phyloP scores from a whole-genome alignment of 2,113 vertebrate species.

The Clarias magur region DNA sequence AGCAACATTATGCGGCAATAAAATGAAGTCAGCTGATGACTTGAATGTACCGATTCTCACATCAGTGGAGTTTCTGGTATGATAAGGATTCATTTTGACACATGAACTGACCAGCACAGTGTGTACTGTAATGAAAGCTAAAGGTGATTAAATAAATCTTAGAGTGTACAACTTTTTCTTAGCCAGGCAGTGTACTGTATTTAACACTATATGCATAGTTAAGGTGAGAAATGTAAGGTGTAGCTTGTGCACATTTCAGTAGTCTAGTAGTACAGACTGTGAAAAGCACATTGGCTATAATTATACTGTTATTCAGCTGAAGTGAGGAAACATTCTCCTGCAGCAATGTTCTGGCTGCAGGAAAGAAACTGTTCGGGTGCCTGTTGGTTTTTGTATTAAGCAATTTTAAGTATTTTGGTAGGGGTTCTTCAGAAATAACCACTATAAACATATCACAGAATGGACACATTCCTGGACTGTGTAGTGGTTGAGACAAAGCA shows the following conservation, averaged over 20 bases:
- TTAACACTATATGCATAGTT: neutral
- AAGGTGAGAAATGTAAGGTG: neutral
- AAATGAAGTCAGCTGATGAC: too few relatives aligned
- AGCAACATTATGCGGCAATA: too few relatives aligned
- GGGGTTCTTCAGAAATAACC: neutral
- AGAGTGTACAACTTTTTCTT: too few relatives aligned
- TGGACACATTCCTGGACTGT: neutral
- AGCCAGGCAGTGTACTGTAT: neutral
- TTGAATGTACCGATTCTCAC: too few relatives aligned
- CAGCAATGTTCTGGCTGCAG: conserved; percentile 1
- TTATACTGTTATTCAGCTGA: conserved; percentile 1
- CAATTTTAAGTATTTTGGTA: conserved; percentile 1
- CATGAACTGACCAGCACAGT: too few relatives aligned
- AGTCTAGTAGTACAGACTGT: neutral
- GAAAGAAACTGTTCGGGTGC: neutral
- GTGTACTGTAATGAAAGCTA: too few relatives aligned
- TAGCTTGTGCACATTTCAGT: neutral
- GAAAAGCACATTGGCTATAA: neutral
- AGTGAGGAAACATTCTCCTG: conserved; percentile 4
- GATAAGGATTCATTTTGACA: too few relatives aligned
- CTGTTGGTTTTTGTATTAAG: conserved; percentile 1
- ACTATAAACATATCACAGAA: neutral
- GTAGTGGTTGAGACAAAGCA: neutral
- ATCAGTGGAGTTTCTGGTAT: too few relatives aligned
- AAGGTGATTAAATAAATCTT: too few relatives aligned